These are phyloP conservation scores for Callipepla californica DNA, from an alignment of 2,113 vertebrate genomes.

Conservation along the genomic window DNA sequence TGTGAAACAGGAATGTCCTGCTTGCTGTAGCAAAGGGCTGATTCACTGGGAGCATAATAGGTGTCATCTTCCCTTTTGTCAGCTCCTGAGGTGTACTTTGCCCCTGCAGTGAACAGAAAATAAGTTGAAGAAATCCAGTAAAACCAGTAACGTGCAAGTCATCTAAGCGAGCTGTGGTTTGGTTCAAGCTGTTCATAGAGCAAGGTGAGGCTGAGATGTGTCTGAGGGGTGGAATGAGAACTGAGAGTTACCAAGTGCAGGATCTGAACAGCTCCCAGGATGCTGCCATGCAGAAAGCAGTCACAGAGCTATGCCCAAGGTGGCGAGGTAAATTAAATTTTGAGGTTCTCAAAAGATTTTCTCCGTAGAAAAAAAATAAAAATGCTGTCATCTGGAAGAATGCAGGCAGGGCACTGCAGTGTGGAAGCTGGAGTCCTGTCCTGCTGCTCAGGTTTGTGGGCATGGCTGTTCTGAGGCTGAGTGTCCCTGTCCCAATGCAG, in stretches of 20 bases:
- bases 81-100: slow-evolving; percentile 44
- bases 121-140: slow-evolving; percentile 53
- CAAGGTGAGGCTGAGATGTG: not conserved
- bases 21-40: slow-evolving; percentile 39
- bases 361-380: not conserved
- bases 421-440: not conserved
- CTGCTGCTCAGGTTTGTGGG: not conserved
- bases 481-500: not conserved
- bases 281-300: not conserved
- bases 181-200: not conserved
- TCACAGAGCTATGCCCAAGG: fast-evolving
- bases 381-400: not conserved
- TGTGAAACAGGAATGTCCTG: slow-evolving; percentile 60
- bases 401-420: not conserved
- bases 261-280: not conserved
- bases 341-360: not conserved
- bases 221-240: not conserved
- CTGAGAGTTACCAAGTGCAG: not conserved
- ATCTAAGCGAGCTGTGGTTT: not conserved
- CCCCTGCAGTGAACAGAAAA: slow-evolving; percentile 49
- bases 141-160: slow-evolving; percentile 41
- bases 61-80: slow-evolving; percentile 56
- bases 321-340: not conserved
- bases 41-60: slow-evolving; percentile 35
- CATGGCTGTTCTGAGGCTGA: not conserved